Evolutionary conservation across 2,888 invertebrate species (phyloP), one percentile per base, ranked within the genome.

Genomic region (Mylabris sibirica): DNA sequence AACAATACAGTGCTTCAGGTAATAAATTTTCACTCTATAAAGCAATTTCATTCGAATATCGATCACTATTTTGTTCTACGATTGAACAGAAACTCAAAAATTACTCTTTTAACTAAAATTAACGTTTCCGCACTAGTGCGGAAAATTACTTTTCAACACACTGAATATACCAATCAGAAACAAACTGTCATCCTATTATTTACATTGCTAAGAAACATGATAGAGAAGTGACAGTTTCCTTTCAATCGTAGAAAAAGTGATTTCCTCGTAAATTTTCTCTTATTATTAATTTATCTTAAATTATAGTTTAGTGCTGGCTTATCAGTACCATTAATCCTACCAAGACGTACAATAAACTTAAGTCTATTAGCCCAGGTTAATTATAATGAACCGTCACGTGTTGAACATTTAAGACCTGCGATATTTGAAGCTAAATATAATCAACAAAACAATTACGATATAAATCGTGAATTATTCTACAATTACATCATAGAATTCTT

Each of bases 281-380:
- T n/a, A n/a, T n/a, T n/a, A n/a, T n/a, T n/a, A n/a, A n/a, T n/a
- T n/a, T n/a, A n/a, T n/a, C n/a, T n/a, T 24, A 41, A 49, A 34
- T 75, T 67, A n/a, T n/a, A 82, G 82, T 77, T 81, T 60, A 82
- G 81, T 61, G 78, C 76, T 49, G 83, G 83, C 2, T 53, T 83
- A 20, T 77, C 81, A 1, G 81, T 79, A n/a, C 83, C 83, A 6
- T 64, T 78, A 24, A 77, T 82, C 20, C 69, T 83, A 38, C 83
- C 81, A 20, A 77, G 76, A 69, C 71, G 83, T 64, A 78, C 81
- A 1, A 81, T 83, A 35, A 81, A 80, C 70, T 73, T 83, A 14
- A 82, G 80, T 65, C 70, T 78, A 61, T 76, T 78, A 35, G 71
- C 77, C 2, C 83, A 83, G 73, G 73, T 72, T 9, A 83, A 82